These are phyloP conservation scores for Tanaodytes sp. DNA, from an alignment of 2,888 invertebrate genomes.

Conservation along the genomic window DNA sequence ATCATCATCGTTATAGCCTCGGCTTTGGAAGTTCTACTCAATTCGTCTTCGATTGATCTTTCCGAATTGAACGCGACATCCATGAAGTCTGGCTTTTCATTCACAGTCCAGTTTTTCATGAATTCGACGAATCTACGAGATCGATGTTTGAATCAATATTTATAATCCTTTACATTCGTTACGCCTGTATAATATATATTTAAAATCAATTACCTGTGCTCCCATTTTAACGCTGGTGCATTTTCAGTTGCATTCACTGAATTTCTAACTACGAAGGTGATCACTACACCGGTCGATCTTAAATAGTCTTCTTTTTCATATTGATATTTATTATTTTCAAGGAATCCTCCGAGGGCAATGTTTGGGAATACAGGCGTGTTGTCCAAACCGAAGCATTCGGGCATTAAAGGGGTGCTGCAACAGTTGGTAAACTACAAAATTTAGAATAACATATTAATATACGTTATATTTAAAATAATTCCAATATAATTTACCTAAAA, in stretches of 20 bases:
- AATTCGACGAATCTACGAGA: slow-evolving; percentile 80
- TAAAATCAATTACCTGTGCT: slow-evolving; percentile 77
- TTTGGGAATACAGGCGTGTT: slow-evolving; percentile 85
- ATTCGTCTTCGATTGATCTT: slow-evolving; percentile 92
- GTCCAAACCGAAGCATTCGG: slow-evolving; percentile 75
- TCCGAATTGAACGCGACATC: slow-evolving; percentile 85
- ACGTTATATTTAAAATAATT: too few relatives aligned
- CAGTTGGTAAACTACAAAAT: too few relatives aligned
- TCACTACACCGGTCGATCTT: slow-evolving; percentile 79
- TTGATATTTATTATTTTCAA: slow-evolving; percentile 72
- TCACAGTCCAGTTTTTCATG: slow-evolving; percentile 76
- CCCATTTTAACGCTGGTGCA: slow-evolving; percentile 80
- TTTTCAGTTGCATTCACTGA: slow-evolving; percentile 75
- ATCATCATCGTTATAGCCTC: slow-evolving; percentile 88
- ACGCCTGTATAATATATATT: too few relatives aligned
- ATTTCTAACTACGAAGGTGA: slow-evolving; percentile 87
- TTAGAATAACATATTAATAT: too few relatives aligned
- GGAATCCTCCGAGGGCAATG: slow-evolving; percentile 87
- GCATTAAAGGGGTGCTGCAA: slow-evolving; percentile 1
- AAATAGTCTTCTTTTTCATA: slow-evolving; percentile 76
- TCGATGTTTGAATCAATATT: too few relatives aligned
- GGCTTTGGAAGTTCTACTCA: slow-evolving; percentile 87
- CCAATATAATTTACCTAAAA: slow-evolving; percentile 37
- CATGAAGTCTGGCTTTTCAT: slow-evolving; percentile 76
- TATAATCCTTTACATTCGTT: too few relatives aligned